Percentiles rank a stretch among this genome's conserved stretches.
These are phyloP conservation scores for Azemiops feae DNA, from an alignment of 2,113 vertebrate genomes.

Conservation along the genomic window DNA sequence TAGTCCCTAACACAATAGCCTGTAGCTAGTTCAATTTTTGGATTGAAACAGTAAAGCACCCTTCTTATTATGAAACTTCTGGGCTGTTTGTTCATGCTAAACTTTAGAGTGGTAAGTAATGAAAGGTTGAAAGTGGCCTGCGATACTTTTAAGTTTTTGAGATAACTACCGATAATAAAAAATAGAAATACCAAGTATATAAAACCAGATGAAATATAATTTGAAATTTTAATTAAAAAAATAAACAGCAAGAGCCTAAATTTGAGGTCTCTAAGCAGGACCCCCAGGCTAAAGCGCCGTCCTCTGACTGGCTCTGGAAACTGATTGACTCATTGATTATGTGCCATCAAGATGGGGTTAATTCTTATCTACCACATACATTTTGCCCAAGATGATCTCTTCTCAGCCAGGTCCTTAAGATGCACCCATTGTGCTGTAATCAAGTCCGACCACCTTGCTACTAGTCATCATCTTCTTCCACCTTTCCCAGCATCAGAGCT, in stretches of 20 bases:
- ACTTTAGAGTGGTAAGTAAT: background rate
- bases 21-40: background rate
- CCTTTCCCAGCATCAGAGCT: background rate
- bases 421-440: background rate
- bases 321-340: background rate
- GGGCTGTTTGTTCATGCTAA: background rate
- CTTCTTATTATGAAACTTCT: background rate
- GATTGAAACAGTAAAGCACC: background rate
- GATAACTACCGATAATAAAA: background rate
- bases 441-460: background rate
- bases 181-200: background rate
- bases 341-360: background rate
- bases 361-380: background rate
- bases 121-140: background rate
- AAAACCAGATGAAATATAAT: background rate
- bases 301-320: background rate
- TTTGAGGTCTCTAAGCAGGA: background rate
- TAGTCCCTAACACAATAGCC: background rate
- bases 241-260: background rate
- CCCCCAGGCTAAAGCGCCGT: background rate
- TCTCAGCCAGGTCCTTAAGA: background rate
- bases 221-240: background rate
- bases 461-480: background rate
- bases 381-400: background rate
- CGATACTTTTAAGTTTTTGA: background rate